Base-by-base conservation (phyloP, 2,113 vertebrate species). In the Antechinus flavipes region DNA sequence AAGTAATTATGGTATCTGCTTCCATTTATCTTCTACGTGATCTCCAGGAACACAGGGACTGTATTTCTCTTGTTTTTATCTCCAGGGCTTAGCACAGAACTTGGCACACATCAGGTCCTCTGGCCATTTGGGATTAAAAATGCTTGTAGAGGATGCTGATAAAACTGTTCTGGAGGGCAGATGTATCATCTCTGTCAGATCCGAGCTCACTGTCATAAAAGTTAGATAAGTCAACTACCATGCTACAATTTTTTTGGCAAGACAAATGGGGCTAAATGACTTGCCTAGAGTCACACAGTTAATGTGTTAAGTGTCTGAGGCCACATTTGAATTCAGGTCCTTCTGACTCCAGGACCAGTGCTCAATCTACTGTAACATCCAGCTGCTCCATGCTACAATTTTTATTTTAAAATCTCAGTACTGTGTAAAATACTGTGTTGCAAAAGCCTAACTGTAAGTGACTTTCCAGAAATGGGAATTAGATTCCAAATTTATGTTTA, bases 381-480 rank as follows among this genome's bases (percentile, higher is more conserved):
- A 52, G 50, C 50, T 52, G 50, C 8, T 11, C 50, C 50, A 1
- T 10, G 50, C 25, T 89, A 95, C 35, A 89, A 54, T 47, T 93
- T 92, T 96, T 61, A 2, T 94, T 30, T 94, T 96, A 61, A 91
- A 92, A 50, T 50, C 90, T 25, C 46, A 91, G 53, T 35, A 14
- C 55, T 89, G 90, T 95, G 92, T 93, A 90, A 84, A 94, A 61
- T 89, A 89, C 6, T 91, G 35, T 54, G 27, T 14, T 92, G n/a
- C 53, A 93, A 95, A 96, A 93, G 76, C 55, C 89, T 93, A 95
- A 47, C 7, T 23, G 90, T 68, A 91, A 92, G 42, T 91, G 93
- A 9, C 90, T 93, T 95, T 92, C 91, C 94, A 95, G 89, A 95
- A 92, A 93, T 91, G 92, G 90, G 49, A 90, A 90, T 49, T 47